Conservation (phyloP, 2,888 invertebrate genomes). For the Eristalis pertinax region DNA sequence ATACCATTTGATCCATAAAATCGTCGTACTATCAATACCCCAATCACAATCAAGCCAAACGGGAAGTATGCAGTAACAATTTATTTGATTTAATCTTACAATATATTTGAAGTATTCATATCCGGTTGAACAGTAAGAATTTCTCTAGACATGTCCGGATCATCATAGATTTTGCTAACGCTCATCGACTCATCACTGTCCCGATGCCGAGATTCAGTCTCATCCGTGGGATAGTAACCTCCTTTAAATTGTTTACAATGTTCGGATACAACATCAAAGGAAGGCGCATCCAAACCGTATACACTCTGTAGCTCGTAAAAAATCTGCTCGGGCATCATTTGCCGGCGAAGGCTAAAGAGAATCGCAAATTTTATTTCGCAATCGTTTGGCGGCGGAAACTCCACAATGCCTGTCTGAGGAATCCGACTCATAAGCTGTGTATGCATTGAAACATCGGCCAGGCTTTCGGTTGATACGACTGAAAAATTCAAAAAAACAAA, state of each 20-base stretch:
- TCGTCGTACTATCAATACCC: too few relatives aligned
- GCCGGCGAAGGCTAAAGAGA: neutral
- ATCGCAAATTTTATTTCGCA: neutral
- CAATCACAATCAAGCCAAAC: too few relatives aligned
- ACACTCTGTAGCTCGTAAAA: neutral
- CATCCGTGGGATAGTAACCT: neutral
- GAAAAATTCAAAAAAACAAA: neutral
- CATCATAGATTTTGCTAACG: neutral
- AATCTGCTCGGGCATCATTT: neutral
- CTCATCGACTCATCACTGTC: neutral
- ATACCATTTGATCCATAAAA: too few relatives aligned
- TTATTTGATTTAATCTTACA: neutral
- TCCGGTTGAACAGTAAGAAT: neutral
- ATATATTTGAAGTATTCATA: neutral
- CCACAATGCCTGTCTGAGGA: neutral
- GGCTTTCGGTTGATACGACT: neutral
- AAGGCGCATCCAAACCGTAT: neutral
- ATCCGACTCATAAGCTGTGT: neutral
- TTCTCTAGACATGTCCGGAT: neutral
- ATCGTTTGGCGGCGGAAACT: neutral
- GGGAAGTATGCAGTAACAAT: too few relatives aligned
- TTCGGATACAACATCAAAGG: neutral
- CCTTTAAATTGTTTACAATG: neutral
- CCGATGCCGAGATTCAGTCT: neutral
- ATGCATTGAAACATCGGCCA: neutral